phyloP scores from a whole-genome alignment of 2,888 invertebrate species.

The Athalia circularis region DNA sequence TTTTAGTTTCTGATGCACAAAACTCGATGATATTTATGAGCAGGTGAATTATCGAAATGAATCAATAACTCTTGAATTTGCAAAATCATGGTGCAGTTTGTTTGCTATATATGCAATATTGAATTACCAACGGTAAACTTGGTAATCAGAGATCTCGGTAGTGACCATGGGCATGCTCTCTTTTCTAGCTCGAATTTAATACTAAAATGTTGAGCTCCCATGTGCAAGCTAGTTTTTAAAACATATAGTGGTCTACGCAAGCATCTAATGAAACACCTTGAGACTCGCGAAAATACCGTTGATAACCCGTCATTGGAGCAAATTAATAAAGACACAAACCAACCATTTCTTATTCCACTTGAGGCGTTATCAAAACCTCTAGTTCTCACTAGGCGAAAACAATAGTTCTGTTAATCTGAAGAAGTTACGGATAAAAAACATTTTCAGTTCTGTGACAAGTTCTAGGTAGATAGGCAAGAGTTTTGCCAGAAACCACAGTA shows the following conservation, averaged over 20 bases:
- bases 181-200: constrained; percentile 10
- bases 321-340: neutral
- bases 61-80: neutral
- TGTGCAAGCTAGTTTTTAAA: neutral
- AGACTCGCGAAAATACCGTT: neutral
- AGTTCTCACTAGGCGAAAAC: constrained; percentile 4
- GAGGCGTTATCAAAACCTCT: neutral
- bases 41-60: neutral
- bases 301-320: constrained; percentile 1
- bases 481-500: too few species aligned
- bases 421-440: too few species aligned
- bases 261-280: constrained; percentile 14
- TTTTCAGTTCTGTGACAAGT: too few species aligned
- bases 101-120: constrained; percentile 14
- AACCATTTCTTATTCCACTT: neutral
- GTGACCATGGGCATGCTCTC: constrained; percentile 14
- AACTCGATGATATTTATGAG: constrained; percentile 18
- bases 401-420: too few species aligned
- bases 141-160: constrained; percentile 17
- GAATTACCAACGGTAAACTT: neutral
- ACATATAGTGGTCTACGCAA: constrained; percentile 17
- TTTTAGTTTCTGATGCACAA: neutral
- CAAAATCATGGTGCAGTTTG: constrained; percentile 6
- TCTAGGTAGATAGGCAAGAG: too few species aligned
- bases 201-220: constrained; percentile 14